Evolutionary conservation across 2,888 invertebrate species (phyloP), one percentile per base, ranked within the genome.

Genomic region (Harmothoe impar): DNA sequence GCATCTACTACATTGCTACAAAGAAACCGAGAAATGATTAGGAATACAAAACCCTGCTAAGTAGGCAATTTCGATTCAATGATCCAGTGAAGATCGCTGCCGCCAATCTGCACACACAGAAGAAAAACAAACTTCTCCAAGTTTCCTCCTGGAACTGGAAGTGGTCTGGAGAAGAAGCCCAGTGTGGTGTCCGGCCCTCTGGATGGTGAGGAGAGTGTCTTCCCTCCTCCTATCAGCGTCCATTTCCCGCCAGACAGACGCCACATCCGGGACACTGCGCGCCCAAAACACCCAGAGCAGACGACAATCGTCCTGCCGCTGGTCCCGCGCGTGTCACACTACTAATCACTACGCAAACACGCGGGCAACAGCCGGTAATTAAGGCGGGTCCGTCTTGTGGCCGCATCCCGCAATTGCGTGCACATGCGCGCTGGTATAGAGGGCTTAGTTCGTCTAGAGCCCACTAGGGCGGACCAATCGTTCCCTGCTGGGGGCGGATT

Each of bases 171-270:
- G 62, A 62, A 62, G 62, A n/a, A n/a, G 62, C 3, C 62, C 7
- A 62, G 62, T 20, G 1, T 20, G 62, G n/a, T 43, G n/a, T n/a
- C n/a, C n/a, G n/a, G n/a, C n/a, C n/a, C n/a, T n/a, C n/a, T n/a
- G n/a, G n/a, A 43, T 10, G 10, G 43, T 43, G 43, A n/a, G 43
- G 3, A 43, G 43, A 43, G 43, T 43, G 62, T 20, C 62, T 3
- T 62, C 12, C 62, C 12, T 62, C 62, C 62, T 62, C 62, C 62
- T 43, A 43, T 43, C 43, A 43, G 62, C 62, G 62, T 20, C 62
- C 62, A 62, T 62, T 62, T 62, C 62, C 62, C n/a, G 62, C 15
- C 62, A n/a, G 62, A 62, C 62, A 62, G 62, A 62, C 62, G 62
- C 62, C 62, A n/a, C 62, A n/a, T 62, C 62, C 62, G 62, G 62